Base-by-base conservation (phyloP, 2,113 vertebrate genomes). In the Cyanoliseus patagonus region DNA sequence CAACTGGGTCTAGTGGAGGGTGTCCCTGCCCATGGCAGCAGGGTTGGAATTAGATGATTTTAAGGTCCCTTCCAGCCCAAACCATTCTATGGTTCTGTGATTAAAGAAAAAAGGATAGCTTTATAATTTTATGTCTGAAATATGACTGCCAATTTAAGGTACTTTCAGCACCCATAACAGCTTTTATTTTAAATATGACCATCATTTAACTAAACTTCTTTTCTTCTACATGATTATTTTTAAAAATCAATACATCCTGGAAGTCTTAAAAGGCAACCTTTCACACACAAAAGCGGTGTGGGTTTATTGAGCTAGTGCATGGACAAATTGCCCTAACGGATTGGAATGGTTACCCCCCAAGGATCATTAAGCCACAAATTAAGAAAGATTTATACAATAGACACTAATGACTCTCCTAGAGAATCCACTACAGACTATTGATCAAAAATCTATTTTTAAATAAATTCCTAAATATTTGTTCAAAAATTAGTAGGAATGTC, bases 371-470 rank as follows among this genome's bases (percentile, higher is more conserved):
- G 72, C 42, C 72, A 70, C 67, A 87, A 92, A 53, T 49, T 46
- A 88, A 4, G 7, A 44, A 66, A 49, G 41, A 88, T 94, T 82
- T 70, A 86, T 39, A 35, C 42, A 63, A 77, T 5, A 46, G 20
- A 83, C 5, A 9, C 13, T 53, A 90, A 83, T 47, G 44, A 75
- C 39, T 62, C 53, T 77, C 42, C 61, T 24, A 31, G 30, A 85
- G 27, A 93, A 72, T 11, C 47, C 30, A 67, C 79, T 73, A 64
- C 24, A 79, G 17, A 35, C 44, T 90, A 89, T 25, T 81, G 88
- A 92, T 70, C 31, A 95, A 83, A 87, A 89, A 87, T 12, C n/a
- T 19, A 62, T 62, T 96, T 84, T 72, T 4, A 80, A 90, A 88
- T 68, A 73, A 85, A 89, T 81, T 87, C 9, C 30, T 75, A 86